Conservation (phyloP, 2,113 vertebrate genomes). For the Bubalus kerabau region DNA sequence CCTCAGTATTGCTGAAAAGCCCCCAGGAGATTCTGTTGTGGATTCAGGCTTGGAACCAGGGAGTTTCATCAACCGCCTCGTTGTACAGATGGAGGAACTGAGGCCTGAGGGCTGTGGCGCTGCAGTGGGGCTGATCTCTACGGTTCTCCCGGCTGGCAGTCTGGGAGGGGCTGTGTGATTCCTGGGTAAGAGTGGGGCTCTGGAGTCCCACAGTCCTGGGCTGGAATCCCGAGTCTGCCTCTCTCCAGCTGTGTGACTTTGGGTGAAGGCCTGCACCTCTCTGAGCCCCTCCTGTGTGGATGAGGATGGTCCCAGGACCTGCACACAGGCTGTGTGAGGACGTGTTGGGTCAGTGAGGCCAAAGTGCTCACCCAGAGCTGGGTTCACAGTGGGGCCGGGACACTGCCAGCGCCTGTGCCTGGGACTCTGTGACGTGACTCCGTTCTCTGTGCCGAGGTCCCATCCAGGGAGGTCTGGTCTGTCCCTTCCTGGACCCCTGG, state of each 20-base stretch:
- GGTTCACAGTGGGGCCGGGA: neutral
- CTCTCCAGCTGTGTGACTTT: neutral
- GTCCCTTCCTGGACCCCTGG: neutral
- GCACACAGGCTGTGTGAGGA: neutral
- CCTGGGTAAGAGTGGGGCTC: neutral
- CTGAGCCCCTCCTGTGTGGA: neutral
- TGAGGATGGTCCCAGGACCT: accelerated
- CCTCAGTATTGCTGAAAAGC: neutral
- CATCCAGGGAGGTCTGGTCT: neutral
- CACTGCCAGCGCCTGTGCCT: neutral
- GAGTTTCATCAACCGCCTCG: neutral
- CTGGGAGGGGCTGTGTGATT: neutral
- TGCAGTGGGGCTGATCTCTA: neutral
- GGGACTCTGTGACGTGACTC: neutral
- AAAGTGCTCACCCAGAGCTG: neutral
- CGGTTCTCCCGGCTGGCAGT: neutral
- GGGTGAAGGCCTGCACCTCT: neutral
- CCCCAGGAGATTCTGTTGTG: neutral
- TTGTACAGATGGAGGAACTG: neutral
- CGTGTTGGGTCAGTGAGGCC: neutral
- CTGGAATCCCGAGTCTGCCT: neutral
- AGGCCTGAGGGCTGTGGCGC: accelerated
- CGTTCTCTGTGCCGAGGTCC: neutral
- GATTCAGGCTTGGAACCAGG: neutral
- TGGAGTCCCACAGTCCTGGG: neutral